phyloP scores from a whole-genome alignment of 2,113 vertebrate genomes.

The Aplodontia rufa region DNA sequence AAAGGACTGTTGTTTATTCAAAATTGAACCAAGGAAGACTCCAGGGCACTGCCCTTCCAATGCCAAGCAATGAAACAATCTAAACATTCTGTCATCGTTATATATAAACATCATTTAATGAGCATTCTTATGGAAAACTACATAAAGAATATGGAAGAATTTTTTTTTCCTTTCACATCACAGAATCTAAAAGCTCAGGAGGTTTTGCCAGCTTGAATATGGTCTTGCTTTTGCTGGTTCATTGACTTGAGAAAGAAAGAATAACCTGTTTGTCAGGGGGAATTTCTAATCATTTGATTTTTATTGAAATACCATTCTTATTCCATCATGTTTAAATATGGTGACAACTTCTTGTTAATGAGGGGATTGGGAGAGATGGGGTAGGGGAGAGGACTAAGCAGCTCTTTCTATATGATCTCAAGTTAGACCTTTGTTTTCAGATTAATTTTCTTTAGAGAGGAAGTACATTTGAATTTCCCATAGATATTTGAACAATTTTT shows the following conservation, averaged over 20 bases:
- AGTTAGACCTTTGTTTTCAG: conserved; percentile 12
- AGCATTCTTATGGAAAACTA: not conserved
- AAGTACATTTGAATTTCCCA: conserved; percentile 45
- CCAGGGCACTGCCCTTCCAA: not conserved
- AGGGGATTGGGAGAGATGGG: not conserved
- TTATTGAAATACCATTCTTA: conserved; percentile 26
- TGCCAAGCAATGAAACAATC: conserved; percentile 25
- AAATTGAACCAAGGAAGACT: conserved; percentile 31
- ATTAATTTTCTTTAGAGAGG: conserved; percentile 13
- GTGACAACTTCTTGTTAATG: not conserved
- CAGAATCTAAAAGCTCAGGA: not conserved
- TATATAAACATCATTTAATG: conserved; percentile 11
- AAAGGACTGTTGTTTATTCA: conserved; percentile 63
- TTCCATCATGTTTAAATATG: not conserved
- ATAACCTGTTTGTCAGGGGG: conserved; percentile 4
- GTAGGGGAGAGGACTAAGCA: not conserved
- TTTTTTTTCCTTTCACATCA: conserved; percentile 19
- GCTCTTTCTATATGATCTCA: not conserved
- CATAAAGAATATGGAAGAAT: conserved; percentile 18
- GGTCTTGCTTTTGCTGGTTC: conserved; percentile 38
- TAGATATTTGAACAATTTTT: conserved; percentile 51
- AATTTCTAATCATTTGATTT: conserved; percentile 37
- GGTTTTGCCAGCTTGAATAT: conserved; percentile 19
- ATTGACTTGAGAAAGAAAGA: conserved; percentile 41
- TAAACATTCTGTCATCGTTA: conserved; percentile 31